Evolutionary conservation across 1,140 invertebrate species (phyloP), one percentile per base, ranked within the genome.

Genomic region (Acromyrmex heyeri): DNA sequence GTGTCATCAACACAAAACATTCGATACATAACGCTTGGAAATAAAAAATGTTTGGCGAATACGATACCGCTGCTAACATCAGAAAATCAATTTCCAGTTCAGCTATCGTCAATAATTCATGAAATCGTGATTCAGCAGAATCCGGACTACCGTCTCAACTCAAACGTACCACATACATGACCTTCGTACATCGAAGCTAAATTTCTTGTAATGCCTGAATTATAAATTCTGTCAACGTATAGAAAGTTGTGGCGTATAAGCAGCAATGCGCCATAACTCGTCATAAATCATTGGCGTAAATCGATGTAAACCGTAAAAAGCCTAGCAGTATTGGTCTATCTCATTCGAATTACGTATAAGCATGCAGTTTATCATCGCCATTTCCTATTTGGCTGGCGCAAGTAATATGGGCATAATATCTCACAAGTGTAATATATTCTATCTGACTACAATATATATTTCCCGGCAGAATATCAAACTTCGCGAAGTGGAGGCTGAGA

Each of bases 381-480:
- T 87, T 90, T 86, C 62, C 82, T 59, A 86, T 86, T 89, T 90
- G 76, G 24, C 73, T 59, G 30, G 24, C 7, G 7, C n/a, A 61
- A 86, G 65, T 86, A 83, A 89, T 77, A 83, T 83, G 67, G n/a
- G 59, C 64, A 73, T 83, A 86, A 89, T 85, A 88, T 81, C 86
- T 88, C 75, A 75, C 64, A 65, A 61, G 50, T 48, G 62, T 76
- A 82, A 89, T 89, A 75, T 79, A 89, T 87, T 87, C 67, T 89
- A 86, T 91, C 90, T 53, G 62, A 76, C 24, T 62, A 59, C 76
- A 79, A 89, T 88, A 89, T 86, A 86, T 86, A 86, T 89, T 86
- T 50, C 70, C 77, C 48, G 75, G 61, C 34, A 73, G 82, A 81
- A 70, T 91, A 88, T 91, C 82, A 91, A 88, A 86, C 67, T 89